phyloP scores from a whole-genome alignment of 2,797 vertebrate genomes.

The Xiphorhynchus erythropygius region DNA sequence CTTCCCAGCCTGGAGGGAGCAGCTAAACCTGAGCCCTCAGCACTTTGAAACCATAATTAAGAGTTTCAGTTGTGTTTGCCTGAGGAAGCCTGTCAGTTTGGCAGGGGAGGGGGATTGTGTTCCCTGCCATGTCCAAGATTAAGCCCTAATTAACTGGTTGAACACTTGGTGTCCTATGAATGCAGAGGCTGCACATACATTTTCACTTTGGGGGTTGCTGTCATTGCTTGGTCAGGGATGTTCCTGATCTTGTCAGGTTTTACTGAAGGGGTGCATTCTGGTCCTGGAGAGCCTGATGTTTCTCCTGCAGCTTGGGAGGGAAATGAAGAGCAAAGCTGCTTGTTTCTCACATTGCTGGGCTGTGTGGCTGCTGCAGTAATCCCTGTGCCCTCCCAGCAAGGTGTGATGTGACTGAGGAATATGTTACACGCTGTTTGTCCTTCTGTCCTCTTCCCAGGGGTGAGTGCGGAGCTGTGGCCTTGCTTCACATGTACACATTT shows the following conservation, averaged over 20 bases:
- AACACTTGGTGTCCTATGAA: background rate
- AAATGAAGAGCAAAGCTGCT: background rate
- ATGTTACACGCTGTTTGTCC: background rate
- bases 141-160: background rate
- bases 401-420: background rate
- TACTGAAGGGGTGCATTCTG: background rate
- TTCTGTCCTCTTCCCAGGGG: background rate
- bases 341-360: background rate
- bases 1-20: background rate
- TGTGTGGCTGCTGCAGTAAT: background rate
- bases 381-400: background rate
- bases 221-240: background rate
- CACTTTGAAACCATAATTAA: background rate
- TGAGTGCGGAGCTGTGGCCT: background rate
- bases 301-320: background rate
- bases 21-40: background rate
- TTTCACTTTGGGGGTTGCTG: background rate
- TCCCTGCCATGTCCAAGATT: background rate
- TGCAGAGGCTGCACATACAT: background rate
- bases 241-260: background rate
- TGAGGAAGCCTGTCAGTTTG: background rate
- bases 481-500: accelerated
- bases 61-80: background rate
- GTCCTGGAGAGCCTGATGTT: background rate
- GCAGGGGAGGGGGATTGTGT: background rate